Percentiles rank a stretch among this genome's conserved stretches.
Evolutionary conservation across 2,888 invertebrate genomes (phyloP).

Genomic region (Tryphoninae sp.): DNA sequence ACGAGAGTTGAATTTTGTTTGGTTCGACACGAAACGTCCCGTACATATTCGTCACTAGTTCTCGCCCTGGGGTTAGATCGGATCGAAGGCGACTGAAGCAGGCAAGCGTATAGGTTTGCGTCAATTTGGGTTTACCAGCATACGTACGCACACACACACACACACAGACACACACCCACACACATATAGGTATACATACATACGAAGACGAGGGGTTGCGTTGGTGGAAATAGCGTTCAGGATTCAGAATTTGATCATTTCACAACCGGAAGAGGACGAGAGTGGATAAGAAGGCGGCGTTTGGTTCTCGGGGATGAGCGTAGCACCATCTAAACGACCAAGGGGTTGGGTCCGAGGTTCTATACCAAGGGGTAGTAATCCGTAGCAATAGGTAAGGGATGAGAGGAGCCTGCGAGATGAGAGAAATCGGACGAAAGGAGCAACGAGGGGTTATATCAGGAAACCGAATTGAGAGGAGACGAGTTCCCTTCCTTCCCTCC

Average conservation of each 20-base stretch:
- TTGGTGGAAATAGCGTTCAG: conserved; percentile 40
- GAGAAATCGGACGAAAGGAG: conserved; percentile 51
- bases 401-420: conserved; percentile 31
- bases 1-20: not conserved
- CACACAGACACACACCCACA: not conserved
- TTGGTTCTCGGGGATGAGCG: conserved; percentile 15
- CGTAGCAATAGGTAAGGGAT: conserved; percentile 25
- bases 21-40: not conserved
- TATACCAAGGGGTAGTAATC: conserved; percentile 30
- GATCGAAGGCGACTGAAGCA: conserved; percentile 8
- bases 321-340: conserved; percentile 2
- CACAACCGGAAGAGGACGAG: conserved; percentile 20
- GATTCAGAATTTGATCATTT: conserved; percentile 45
- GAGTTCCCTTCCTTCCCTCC: not conserved
- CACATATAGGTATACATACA: no score
- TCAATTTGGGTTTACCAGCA: conserved; percentile 38
- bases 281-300: conserved; percentile 44
- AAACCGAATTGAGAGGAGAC: conserved; percentile 65
- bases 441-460: conserved; percentile 59
- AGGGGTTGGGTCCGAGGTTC: conserved; percentile 40
- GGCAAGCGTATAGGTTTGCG: not conserved
- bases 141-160: not conserved
- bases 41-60: conserved; percentile 5
- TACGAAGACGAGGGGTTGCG: not conserved
- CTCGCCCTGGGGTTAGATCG: conserved; percentile 25